Percentiles rank a stretch among this genome's conserved stretches.
Conservation (phyloP, 2,797 vertebrate species). For the Neosilurus hyrtlii region DNA sequence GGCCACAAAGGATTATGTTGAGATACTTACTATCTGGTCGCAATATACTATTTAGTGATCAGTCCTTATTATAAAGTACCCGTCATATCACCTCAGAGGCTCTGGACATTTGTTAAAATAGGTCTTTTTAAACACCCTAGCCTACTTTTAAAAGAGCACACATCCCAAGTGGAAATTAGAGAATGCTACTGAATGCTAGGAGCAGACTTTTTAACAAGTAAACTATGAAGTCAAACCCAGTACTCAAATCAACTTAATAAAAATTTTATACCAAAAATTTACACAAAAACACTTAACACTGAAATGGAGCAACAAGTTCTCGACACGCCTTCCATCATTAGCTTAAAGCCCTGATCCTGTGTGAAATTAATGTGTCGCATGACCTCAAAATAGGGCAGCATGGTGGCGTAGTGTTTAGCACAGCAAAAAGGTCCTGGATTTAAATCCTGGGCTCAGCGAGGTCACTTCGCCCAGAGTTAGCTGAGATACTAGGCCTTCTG, state of each 20-base stretch:
- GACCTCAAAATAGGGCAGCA: neutral
- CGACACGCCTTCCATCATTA: neutral
- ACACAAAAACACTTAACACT: neutral
- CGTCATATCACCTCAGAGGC: neutral
- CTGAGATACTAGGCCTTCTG: too few relatives aligned
- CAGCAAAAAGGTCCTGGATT: too few relatives aligned
- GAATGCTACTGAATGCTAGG: neutral
- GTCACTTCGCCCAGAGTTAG: too few relatives aligned
- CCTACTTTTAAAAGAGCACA: constrained; percentile 10
- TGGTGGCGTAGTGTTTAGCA: too few relatives aligned
- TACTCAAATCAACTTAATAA: neutral
- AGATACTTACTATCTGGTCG: neutral
- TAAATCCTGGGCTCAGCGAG: too few relatives aligned
- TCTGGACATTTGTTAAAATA: neutral
- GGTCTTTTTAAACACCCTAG: constrained; percentile 18
- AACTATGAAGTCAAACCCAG: neutral
- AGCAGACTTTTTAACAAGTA: neutral
- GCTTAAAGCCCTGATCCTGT: neutral
- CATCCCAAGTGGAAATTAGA: constrained; percentile 5
- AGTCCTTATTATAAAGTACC: neutral
- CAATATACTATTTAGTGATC: neutral
- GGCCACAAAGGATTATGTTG: neutral
- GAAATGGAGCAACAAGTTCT: neutral
- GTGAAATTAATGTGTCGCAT: neutral
- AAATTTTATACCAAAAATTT: neutral